Base-by-base conservation (phyloP, 2,797 vertebrate genomes). In the Parotocinclus haroldoi region DNA sequence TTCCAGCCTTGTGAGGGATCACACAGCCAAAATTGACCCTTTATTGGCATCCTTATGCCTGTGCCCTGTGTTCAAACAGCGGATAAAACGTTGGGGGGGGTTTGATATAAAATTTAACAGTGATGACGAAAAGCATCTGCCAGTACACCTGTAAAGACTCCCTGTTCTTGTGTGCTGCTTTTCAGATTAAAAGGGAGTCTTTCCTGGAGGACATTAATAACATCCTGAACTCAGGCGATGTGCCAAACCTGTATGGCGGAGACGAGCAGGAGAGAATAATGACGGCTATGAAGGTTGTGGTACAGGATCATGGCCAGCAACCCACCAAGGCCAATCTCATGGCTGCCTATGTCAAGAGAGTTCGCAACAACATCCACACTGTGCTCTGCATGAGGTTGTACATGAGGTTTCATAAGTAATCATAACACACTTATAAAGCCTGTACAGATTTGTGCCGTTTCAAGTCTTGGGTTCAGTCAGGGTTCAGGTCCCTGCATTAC, bases 181-280 rank as follows among this genome's bases (percentile, higher is more conserved):
- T 78, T 63, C 76, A 98, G 94, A 97, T 98, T 81, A 96, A 96
- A 83, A 91, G 77, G 0, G 92, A 97, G 79, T 93, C 93, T 9
- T 98, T 96, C 80, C 87, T 98, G 14, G 94, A 96, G 78, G 95
- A 99, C 66, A 91, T 98, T 75, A 96, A 95, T 87, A 95, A 87
- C 68, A 85, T 98, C 77, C 86, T 98, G 73, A 98, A 94, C 79
- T 95, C 93, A 0, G 94, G 95, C 0, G 94, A 96, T 13, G 81
- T 98, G 79, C 95, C 95, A 38, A 94, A 92, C 77, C 80, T 98
- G 68, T 97, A 96, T 56, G 81, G 27, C 5, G 4, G 61, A 0
- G 93, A 96, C 0, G 95, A 99, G 67, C 85, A 92, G 79, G 95
- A 98, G 63, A 86, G 87, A 73, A 96, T 98, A 70, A 40, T 96